These are phyloP conservation scores for Coleophora flavipennella DNA, from an alignment of 2,888 invertebrate species.

Conservation along the genomic window DNA sequence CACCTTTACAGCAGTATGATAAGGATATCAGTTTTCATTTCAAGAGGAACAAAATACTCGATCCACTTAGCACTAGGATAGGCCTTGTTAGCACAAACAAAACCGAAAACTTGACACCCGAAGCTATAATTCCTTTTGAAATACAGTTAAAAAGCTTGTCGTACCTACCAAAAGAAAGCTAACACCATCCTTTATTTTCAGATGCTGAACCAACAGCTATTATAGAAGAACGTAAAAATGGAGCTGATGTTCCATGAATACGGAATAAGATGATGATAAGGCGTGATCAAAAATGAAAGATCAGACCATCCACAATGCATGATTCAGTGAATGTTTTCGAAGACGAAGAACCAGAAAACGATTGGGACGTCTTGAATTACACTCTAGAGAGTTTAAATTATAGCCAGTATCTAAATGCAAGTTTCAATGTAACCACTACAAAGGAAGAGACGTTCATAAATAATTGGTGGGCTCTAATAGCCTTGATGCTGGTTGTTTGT, in stretches of 20 bases:
- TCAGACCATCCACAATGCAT: slow-evolving; percentile 45
- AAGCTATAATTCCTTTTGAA: no score
- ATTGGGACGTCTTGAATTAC: slow-evolving; percentile 26
- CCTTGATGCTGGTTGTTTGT: slow-evolving; percentile 83
- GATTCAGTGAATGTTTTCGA: slow-evolving; percentile 19
- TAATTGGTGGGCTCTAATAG: slow-evolving; percentile 89
- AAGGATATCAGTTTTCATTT: no score
- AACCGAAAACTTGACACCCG: no score
- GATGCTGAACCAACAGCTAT: slow-evolving; percentile 5
- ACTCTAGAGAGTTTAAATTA: slow-evolving; percentile 19
- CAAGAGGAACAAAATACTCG: no score
- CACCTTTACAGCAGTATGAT: no score
- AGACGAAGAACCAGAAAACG: slow-evolving; percentile 17
- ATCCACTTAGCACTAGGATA: no score
- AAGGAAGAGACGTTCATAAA: slow-evolving; percentile 38
- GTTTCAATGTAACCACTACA: slow-evolving; percentile 22
- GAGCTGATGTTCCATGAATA: slow-evolving; percentile 46
- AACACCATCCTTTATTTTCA: not conserved
- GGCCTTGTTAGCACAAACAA: no score
- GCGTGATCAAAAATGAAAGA: slow-evolving; percentile 39
- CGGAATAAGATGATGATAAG: slow-evolving; percentile 60
- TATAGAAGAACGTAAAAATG: slow-evolving; percentile 27
- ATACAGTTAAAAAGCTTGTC: no score
- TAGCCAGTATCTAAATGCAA: slow-evolving; percentile 5
- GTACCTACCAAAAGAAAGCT: no score